Base-by-base conservation (phyloP, 2,113 vertebrate genomes). In the Motacilla tschutschensis region DNA sequence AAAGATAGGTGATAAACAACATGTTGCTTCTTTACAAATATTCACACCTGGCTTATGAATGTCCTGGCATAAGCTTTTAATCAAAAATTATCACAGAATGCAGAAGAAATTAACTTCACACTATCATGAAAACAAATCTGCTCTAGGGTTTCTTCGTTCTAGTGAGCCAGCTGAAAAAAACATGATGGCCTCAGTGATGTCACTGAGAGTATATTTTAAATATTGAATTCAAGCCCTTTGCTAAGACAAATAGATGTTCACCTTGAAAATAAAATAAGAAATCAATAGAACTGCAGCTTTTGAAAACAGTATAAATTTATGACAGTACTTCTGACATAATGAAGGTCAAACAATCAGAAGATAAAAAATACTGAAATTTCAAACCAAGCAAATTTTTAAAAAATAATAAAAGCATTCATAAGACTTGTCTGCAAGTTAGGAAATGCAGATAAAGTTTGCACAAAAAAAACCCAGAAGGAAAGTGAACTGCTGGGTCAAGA, bases 381-480 rank as follows among this genome's bases (percentile, higher is more conserved):
- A 90, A 86, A 89, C 58, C 59, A 93, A 93, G 8, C 21, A 82
- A 79, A 82, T 62, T 15, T 5, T 5, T 41, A 85, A 91, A 81
- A 71, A 82, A 29, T n/a, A 83, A 80, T 58, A 67, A 91, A 85
- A 86, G 4, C n/a, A 67, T 50, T 22, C 7, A 10, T 41, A 54
- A 72, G 16, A 77, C 29, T 58, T 25, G 2, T 24, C 46, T 88
- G 40, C 55, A 26, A 29, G 29, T 36, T 67, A 78, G 73, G 90
- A 94, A 94, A 86, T 26, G 26, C 4, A 21, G 9, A 48, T 31
- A 12, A 67, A 21, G 1, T 41, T 44, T 80, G 5, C 17, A 66
- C 60, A 87, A 91, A 95, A 93, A 59, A 53, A 24, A n/a, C n/a
- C n/a, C 5, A 81, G 28, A 75, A 60, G 77, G 28, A 75, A 74